Percentiles rank a stretch among this genome's conserved stretches.
Evolutionary conservation across 1,140 invertebrate species (phyloP).

Genomic region (Riptortus pedestris): DNA sequence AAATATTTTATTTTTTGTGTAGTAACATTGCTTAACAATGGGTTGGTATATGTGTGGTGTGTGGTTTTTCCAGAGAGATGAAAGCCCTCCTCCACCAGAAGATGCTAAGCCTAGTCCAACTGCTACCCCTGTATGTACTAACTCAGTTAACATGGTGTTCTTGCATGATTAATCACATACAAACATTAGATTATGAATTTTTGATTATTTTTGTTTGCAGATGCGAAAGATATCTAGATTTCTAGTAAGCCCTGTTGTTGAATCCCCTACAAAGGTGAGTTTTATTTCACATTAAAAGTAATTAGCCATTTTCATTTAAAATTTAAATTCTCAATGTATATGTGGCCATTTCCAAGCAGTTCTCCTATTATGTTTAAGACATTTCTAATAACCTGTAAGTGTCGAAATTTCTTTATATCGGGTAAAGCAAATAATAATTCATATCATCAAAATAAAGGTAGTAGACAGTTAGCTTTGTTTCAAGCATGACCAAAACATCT

Average conservation of each 20-base stretch:
- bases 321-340: no score
- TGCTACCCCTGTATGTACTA: constrained; percentile 21
- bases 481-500: no score
- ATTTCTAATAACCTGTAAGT: no score
- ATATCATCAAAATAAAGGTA: no score
- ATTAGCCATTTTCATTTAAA: not conserved
- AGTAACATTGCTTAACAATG: not conserved
- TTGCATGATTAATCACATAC: no score
- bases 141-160: constrained; percentile 3
- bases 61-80: constrained; percentile 22
- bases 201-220: constrained; percentile 28
- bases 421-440: no score
- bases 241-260: constrained; percentile 59
- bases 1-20: not conserved
- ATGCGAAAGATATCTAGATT: constrained; percentile 65
- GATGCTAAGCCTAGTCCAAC: constrained; percentile 17
- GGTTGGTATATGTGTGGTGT: constrained; percentile 22
- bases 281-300: constrained; percentile 1
- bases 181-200: no score
- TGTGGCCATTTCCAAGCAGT: no score
- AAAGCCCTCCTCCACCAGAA: constrained; percentile 11
- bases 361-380: no score
- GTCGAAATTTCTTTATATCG: no score
- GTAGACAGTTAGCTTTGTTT: no score
- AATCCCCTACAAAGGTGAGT: constrained; percentile 31